These are phyloP conservation scores for Sturnira hondurensis DNA, from an alignment of 2,113 vertebrate genomes.

Conservation along the genomic window DNA sequence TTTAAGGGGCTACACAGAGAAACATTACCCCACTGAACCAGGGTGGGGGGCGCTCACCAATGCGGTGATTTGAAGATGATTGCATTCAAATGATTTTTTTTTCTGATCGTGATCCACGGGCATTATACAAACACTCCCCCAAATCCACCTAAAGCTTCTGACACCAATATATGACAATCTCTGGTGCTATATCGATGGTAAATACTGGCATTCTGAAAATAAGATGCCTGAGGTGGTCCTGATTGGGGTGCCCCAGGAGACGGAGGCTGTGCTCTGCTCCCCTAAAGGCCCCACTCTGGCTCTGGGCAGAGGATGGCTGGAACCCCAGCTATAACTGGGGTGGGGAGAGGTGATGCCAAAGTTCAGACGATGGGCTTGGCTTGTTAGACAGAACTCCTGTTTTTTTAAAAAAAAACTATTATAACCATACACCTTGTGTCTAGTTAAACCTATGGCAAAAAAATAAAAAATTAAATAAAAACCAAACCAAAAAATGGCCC, in stretches of 20 bases:
- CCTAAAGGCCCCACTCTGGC: not conserved
- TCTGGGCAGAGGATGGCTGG: not conserved
- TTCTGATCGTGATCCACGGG: slow-evolving; percentile 8
- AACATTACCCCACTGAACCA: slow-evolving; percentile 59
- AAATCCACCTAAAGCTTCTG: slow-evolving; percentile 43
- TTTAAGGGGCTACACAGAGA: slow-evolving; percentile 75
- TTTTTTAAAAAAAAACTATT: not conserved
- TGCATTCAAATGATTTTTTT: slow-evolving; percentile 59
- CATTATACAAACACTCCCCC: slow-evolving; percentile 42
- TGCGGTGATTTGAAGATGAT: slow-evolving; percentile 68
- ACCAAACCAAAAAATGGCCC: not conserved
- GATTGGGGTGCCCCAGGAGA: not conserved
- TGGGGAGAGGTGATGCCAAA: not conserved
- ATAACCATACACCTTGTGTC: not conserved
- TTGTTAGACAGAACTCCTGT: not conserved
- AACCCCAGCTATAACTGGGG: not conserved
- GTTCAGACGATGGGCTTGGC: not conserved
- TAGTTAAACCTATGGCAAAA: not conserved
- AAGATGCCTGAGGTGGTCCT: slow-evolving; percentile 15
- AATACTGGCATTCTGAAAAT: not conserved
- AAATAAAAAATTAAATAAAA: not conserved
- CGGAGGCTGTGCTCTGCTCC: not conserved
- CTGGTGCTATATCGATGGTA: not conserved
- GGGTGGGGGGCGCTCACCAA: slow-evolving; percentile 36
- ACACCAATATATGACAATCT: slow-evolving; percentile 25